These are phyloP conservation scores for Anthopleura xanthogrammica DNA, from an alignment of 92 coral and sea anemone genomes.

Conservation along the genomic window DNA sequence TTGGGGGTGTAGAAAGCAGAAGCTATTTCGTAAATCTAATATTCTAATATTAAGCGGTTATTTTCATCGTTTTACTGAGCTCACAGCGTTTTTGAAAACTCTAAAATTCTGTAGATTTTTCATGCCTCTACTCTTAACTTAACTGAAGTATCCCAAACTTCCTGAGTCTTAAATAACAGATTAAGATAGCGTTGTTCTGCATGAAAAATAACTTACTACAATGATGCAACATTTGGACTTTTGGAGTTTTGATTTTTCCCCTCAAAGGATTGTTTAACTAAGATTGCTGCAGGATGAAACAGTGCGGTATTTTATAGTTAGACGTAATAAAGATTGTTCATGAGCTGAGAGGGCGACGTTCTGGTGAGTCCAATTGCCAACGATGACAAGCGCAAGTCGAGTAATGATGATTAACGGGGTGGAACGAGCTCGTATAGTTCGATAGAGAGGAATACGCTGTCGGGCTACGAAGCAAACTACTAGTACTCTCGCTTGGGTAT, in stretches of 20 bases:
- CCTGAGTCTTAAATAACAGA: no score
- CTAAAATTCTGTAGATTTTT: no score
- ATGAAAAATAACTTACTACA: no score
- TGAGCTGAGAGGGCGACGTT: slow-evolving; percentile 2
- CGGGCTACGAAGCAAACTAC: slow-evolving; percentile 13
- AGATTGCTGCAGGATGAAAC: no score
- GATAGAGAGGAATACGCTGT: slow-evolving; percentile 34
- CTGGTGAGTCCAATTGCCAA: slow-evolving; percentile 23
- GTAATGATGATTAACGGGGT: slow-evolving; percentile 42
- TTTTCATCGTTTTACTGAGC: no score
- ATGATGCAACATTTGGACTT: no score
- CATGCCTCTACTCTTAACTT: no score
- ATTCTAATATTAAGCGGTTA: no score
- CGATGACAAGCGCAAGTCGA: slow-evolving; percentile 73
- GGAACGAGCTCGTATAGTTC: slow-evolving; percentile 45
- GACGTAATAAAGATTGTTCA: neutral
- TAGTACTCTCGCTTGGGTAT: slow-evolving; percentile 6
- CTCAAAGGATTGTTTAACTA: neutral
- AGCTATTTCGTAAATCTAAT: neutral
- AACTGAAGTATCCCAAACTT: no score
- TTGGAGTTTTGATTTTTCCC: neutral
- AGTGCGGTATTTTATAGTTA: neutral
- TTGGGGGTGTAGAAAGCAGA: neutral
- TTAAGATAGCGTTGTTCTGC: no score
- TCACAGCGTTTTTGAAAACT: neutral